These are phyloP conservation scores for Heliconius hewitsoni DNA, from an alignment of 1,140 invertebrate species.

Conservation along the genomic window DNA sequence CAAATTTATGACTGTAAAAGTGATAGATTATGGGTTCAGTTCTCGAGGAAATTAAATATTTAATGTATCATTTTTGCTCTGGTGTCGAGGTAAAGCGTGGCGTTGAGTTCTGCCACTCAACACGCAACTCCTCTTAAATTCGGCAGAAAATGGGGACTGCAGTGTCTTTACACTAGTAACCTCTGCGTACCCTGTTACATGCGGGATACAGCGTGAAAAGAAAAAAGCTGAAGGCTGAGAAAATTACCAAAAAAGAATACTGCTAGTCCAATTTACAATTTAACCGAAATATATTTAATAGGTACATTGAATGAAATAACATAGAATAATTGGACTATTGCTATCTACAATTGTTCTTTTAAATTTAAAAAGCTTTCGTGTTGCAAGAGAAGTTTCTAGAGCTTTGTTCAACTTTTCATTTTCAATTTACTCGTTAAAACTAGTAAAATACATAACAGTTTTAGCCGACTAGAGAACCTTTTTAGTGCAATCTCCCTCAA, in stretches of 20 bases:
- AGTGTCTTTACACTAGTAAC: no score
- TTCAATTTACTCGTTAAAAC: conserved; percentile 5
- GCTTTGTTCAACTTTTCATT: not conserved
- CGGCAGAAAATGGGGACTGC: no score
- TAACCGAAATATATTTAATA: not conserved
- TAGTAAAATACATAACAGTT: not conserved
- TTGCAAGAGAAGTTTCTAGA: not conserved
- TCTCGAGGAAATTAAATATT: no score
- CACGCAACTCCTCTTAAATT: no score
- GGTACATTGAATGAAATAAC: not conserved
- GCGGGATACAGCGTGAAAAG: not conserved
- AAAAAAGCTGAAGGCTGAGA: not conserved
- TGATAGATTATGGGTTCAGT: no score
- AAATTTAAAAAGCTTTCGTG: not conserved
- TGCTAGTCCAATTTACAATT: not conserved
- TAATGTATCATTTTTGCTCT: no score
- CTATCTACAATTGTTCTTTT: not conserved
- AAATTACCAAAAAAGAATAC: not conserved
- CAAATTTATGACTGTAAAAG: no score
- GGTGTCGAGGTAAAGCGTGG: no score
- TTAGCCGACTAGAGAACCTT: not conserved
- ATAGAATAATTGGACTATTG: not conserved
- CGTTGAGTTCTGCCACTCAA: no score
- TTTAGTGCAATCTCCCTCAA: not conserved
- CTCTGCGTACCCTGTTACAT: not conserved